Base-by-base conservation (phyloP, 2,113 vertebrate species). In the Tragelaphus imberbis region DNA sequence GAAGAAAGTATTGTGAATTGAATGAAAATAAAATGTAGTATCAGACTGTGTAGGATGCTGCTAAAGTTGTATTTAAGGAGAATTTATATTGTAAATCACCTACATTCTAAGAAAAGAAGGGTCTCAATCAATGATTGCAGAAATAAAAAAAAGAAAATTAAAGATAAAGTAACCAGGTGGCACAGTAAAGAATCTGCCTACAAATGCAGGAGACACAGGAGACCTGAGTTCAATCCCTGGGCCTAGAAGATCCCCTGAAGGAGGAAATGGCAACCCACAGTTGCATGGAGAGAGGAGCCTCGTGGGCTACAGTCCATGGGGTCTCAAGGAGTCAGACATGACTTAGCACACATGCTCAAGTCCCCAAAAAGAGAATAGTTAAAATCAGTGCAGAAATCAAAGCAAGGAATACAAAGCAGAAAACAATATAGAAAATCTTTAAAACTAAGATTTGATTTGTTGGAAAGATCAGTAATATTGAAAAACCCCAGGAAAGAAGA, bases 331-430 rank as follows among this genome's bases (percentile, higher is more conserved):
- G 71, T 71, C n/a, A 71, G n/a, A 71, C 36, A 71, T 0, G 19
- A 71, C n/a, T 71, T 36, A 19, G n/a, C 19, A 21, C 0, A 5
- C 65, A 71, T 1, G 19, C 9, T 36, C 65, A 71, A 71, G 19
- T 36, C 19, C 19, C 19, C 6, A 71, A 44, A 44, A 44, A 75
- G 21, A 44, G 36, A 44, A 44, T 14, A 25, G 3, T 44, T 44
- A 44, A 75, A 14, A 25, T 81, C 79, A 82, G 80, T 82, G 71
- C 53, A 59, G 40, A 90, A n/a, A 90, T 28, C 17, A 79, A n/a
- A 59, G 71, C 6, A 44, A 75, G 40, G 15, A 27, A 49, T 59
- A 27, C 11, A 59, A n/a, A 49, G 28, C 28, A 79, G 19, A 59
- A 90, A 49, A 63, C 84, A 87, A 47, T 49, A 49, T 7, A 25